Base-by-base conservation (phyloP, 1,140 invertebrate genomes). In the Drosophila teissieri region DNA sequence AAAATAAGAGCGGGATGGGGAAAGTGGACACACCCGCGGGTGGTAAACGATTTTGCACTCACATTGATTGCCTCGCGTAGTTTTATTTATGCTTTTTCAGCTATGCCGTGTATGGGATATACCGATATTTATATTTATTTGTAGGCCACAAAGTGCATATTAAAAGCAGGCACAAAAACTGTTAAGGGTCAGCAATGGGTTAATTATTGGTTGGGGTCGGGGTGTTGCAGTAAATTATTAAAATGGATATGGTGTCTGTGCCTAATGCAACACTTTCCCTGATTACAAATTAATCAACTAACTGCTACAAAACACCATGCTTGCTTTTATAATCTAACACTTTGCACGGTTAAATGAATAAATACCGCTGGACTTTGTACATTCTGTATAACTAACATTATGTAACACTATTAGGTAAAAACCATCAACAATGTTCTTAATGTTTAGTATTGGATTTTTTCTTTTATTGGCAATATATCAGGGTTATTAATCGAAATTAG, bases 11-110 rank as follows among this genome's bases (percentile, higher is more conserved):
- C 2, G 7, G 11, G 3, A 45, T n/a, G 24, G 19, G 77, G 58
- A 42, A 60, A 76, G 73, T 74, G 80, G 78, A 77, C 74, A 81
- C 78, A 58, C 67, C 82, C 74, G 78, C 78, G 82, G 82, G 78
- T 82, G 82, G 82, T 85, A 88, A 88, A 88, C 84, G 80, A 72
- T 88, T 78, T 89, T 82, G 84, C 84, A 88, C 84, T 89, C 84
- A 80, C 84, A 89, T 88, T 88, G 84, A 88, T 88, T 88, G 84
- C 74, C 83, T 76, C 69, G 61, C 80, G 76, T 89, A 89, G 80
- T 89, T 88, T 88, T 88, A 89, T 89, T 88, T 89, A 86, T 86
- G 82, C 77, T 82, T 81, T 67, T 73, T 77, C 73, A 36, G 58
- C 70, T 65, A 68, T 60, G n/a, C n/a, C n/a, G n/a, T n/a, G 60